phyloP scores from a whole-genome alignment of 2,113 vertebrate species.

The Xyrauchen texanus region DNA sequence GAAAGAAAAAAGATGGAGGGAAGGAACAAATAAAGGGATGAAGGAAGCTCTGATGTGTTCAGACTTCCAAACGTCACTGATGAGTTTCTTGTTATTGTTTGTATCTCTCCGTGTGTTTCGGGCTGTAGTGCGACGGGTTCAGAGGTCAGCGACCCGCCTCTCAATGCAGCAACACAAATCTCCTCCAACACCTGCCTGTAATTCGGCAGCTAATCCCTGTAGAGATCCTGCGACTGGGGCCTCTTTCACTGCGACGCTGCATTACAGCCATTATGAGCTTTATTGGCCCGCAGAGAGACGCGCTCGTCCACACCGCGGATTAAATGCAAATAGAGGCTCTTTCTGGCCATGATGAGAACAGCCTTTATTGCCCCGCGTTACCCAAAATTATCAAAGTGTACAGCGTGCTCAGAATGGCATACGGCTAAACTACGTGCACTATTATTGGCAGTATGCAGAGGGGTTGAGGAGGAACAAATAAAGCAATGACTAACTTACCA shows the following conservation, averaged over 20 bases:
- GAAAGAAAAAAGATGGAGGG: no score
- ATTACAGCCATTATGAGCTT: constrained; percentile 68
- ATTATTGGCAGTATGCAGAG: no score
- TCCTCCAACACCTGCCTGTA: constrained; percentile 56
- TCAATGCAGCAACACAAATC: constrained; percentile 25
- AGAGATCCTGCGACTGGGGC: neutral
- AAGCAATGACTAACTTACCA: no score
- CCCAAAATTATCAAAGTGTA: neutral
- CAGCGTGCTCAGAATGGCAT: no score
- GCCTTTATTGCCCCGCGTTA: constrained; percentile 56
- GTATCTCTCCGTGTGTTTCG: no score
- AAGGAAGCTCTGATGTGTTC: no score
- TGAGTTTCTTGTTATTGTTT: no score
- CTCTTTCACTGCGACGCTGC: no score
- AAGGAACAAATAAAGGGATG: no score
- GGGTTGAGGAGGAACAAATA: no score
- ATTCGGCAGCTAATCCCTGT: constrained; percentile 53
- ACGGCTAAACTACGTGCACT: no score
- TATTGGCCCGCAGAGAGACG: neutral
- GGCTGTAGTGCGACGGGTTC: neutral
- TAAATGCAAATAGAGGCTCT: constrained; percentile 81
- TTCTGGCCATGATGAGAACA: constrained; percentile 76
- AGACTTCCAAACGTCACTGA: no score
- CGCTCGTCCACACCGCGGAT: constrained; percentile 73
- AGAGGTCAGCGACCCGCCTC: constrained; percentile 18